phyloP scores from a whole-genome alignment of 2,888 invertebrate species.

The Nomada fucata region DNA sequence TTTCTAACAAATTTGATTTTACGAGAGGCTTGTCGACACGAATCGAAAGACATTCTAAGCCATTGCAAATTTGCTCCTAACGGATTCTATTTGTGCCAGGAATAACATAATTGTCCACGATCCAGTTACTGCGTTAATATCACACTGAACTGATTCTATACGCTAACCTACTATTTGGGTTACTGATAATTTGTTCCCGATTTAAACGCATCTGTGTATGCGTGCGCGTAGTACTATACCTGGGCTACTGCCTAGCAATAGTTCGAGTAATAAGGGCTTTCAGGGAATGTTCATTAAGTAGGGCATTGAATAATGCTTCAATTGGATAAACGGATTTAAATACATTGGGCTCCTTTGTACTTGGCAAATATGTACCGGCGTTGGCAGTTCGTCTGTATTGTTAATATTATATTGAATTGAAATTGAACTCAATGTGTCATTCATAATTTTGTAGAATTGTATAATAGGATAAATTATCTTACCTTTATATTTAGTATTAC shows the following conservation, averaged over 20 bases:
- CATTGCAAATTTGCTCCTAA: background rate
- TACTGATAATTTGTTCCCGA: conserved; percentile 23
- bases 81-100: background rate
- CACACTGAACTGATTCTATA: conserved; percentile 1
- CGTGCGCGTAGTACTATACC: background rate
- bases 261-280: background rate
- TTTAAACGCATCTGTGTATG: conserved; percentile 24
- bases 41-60: background rate
- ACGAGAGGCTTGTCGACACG: too few species aligned
- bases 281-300: background rate
- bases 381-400: background rate
- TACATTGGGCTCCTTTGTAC: background rate
- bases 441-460: background rate
- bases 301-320: background rate
- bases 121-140: conserved; percentile 1
- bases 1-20: too few species aligned
- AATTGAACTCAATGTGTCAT: background rate
- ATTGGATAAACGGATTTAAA: background rate
- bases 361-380: background rate
- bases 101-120: background rate
- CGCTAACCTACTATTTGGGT: conserved; percentile 11
- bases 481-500: conserved; percentile 79
- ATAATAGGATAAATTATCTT: conserved; percentile 44
- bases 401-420: background rate
- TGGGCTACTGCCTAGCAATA: background rate